Evolutionary conservation across 2,888 invertebrate genomes (phyloP), one percentile per base, ranked within the genome.

Genomic region (Bhutanitis thaidina): DNA sequence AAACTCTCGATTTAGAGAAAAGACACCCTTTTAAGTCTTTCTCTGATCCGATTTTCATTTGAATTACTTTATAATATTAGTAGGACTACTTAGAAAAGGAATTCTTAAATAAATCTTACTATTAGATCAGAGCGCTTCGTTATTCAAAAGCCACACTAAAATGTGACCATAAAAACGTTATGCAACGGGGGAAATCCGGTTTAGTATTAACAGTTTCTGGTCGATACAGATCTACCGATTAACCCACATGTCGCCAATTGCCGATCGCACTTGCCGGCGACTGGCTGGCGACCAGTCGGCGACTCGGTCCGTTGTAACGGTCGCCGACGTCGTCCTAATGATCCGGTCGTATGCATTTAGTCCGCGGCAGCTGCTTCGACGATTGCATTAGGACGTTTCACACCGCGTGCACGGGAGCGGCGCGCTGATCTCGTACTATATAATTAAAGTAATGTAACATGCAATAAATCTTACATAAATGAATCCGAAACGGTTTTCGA

Each of bases 281-380:
- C n/a, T n/a, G n/a, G n/a, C n/a, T n/a, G n/a, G n/a, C n/a, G n/a
- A n/a, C n/a, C 32, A 36, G 45, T 16, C 45, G 44, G 45, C 40
- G 29, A 32, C 32, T 49, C 20, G 13, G 35, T n/a, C 40, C 44
- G 45, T 45, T 51, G 44, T 51, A 51, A 44, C 44, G 40, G 45
- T 45, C 25, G 12, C 3, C 20, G 20, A 25, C 43, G 20, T 32
- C 43, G 49, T 43, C 49, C 49, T 43, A 43, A 49, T 38, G 32
- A 38, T 49, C 43, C 25, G 38, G 15, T 43, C 37, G 30, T 20
- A 43, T 37, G 12, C 16, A 9, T 16, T 7, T 20, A 5, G 7
- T 29, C 12, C 8, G 9, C n/a, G 7, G 34, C 34, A 34, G 15
- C 27, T 29, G 40, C 13, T 10, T 30, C 27, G 12, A 5, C 14